Evolutionary conservation across 2,888 invertebrate genomes (phyloP), one percentile per base, ranked within the genome.

Genomic region (Parelbella ahira): DNA sequence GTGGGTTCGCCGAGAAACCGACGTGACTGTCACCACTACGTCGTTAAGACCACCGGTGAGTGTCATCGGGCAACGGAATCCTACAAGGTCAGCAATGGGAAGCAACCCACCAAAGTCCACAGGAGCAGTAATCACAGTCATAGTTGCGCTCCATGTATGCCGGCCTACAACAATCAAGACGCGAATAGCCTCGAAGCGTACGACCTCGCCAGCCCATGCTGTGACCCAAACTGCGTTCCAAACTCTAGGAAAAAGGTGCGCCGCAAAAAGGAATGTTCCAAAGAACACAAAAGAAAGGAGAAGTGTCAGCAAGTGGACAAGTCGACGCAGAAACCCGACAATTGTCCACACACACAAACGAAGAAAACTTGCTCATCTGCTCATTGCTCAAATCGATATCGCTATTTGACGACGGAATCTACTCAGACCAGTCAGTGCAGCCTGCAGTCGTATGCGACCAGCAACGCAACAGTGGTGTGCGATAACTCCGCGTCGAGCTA

Each of bases 171-270:
- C 47, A 90, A 90, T 63, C 90, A 90, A 54, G 95, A 94, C 55
- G 93, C 92, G 44, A 92, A 92, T 28, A 95, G 94, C 59, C 82
- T 95, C 37, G 95, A 95, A 68, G 95, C 95, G 2, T 96, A 96
- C 56, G 95, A 95, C 66, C 80, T 95, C 32, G 95, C 95, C 0
- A 94, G 94, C 64, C 94, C 95, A 0, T 95, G 95, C 63, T 95
- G 95, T 68, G 94, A 95, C 68, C 93, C 95, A 0, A 93, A 94
- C 54, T 96, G 95, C 65, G 94, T 95, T 32, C 95, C 95, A 2
- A 91, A 91, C 38, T 79, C 79, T 53, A 63, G 78, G 69, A 84
- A 84, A 55, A 84, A 86, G 58, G 59, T 73, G 37, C 73, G 90
- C 13, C 78, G 89, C 11, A 90, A 90, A 52, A 89, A 90, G 55